A percentile compares a stretch with the other conserved stretches of the same genome.
phyloP scores from a whole-genome alignment of 2,888 invertebrate species.

The Cantharis rufa region DNA sequence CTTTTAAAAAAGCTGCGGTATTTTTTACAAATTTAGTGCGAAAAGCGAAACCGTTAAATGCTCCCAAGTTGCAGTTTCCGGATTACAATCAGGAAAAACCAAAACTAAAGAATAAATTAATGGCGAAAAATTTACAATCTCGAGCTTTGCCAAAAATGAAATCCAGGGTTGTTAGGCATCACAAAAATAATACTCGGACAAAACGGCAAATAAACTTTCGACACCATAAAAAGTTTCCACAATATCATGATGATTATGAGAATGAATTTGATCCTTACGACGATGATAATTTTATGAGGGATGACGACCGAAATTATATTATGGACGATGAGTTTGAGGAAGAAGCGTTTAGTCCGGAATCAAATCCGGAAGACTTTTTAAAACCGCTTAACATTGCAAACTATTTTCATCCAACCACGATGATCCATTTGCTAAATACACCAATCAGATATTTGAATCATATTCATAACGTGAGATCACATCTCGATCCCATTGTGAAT shows the following conservation, averaged over 20 bases:
- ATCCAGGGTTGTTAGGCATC: neutral
- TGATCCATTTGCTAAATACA: constrained; percentile 45
- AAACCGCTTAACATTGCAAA: neutral
- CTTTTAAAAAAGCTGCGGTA: neutral
- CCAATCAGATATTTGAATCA: constrained; percentile 47
- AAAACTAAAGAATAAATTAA: neutral
- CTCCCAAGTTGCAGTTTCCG: neutral
- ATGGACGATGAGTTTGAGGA: neutral
- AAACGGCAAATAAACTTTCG: neutral
- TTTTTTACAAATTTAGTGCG: neutral
- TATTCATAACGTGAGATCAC: constrained; percentile 43
- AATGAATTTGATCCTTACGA: neutral
- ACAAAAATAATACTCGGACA: neutral
- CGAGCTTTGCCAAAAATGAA: neutral
- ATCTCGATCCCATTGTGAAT: constrained; percentile 44
- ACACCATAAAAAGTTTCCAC: neutral
- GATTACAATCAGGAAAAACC: neutral
- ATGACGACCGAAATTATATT: neutral
- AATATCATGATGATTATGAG: neutral
- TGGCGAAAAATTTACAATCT: neutral
- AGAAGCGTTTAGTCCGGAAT: neutral
- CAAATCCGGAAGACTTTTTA: neutral
- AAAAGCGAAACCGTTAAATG: neutral
- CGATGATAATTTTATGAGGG: neutral
- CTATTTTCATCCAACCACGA: constrained; percentile 39